These are phyloP conservation scores for Penaeus chinensis DNA, from an alignment of 1,140 invertebrate species.

Conservation along the genomic window DNA sequence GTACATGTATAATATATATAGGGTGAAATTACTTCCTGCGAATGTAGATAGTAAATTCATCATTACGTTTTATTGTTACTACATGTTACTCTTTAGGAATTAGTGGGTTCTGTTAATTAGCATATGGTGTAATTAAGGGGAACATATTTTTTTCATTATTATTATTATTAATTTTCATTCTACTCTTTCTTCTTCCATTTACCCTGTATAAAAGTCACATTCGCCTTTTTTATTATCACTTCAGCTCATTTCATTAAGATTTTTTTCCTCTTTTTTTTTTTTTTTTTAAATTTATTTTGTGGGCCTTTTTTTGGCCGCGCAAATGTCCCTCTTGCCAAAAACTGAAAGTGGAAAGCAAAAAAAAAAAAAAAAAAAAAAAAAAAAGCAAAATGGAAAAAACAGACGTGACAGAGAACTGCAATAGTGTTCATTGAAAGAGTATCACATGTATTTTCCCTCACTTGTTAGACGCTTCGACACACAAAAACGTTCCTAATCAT, in stretches of 20 bases:
- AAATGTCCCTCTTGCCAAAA: no score
- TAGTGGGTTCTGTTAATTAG: conserved; percentile 27
- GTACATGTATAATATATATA: conserved; percentile 36
- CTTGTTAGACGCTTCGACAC: background rate
- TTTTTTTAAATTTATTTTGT: no score
- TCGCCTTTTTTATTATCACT: no score
- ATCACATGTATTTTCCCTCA: conserved; percentile 7
- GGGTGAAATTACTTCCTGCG: conserved; percentile 31
- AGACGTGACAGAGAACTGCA: no score
- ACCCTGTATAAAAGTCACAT: no score
- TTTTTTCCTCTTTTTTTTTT: no score
- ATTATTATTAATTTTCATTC: background rate
- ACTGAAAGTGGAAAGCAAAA: no score
- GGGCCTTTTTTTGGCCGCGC: no score
- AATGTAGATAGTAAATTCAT: conserved; percentile 31
- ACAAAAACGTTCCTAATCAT: background rate
- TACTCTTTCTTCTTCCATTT: no score
- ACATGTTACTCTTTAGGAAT: conserved; percentile 38
- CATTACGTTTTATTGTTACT: conserved; percentile 17
- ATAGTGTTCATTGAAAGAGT: background rate
- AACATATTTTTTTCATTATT: conserved; percentile 27
- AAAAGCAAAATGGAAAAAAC: background rate
- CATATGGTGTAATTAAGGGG: conserved; percentile 20
- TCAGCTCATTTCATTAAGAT: no score
- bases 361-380: no score